These are phyloP conservation scores for Bolinopsis microptera DNA, from an alignment of 37 sponge, comb jelly and placozoan species.

Conservation along the genomic window DNA sequence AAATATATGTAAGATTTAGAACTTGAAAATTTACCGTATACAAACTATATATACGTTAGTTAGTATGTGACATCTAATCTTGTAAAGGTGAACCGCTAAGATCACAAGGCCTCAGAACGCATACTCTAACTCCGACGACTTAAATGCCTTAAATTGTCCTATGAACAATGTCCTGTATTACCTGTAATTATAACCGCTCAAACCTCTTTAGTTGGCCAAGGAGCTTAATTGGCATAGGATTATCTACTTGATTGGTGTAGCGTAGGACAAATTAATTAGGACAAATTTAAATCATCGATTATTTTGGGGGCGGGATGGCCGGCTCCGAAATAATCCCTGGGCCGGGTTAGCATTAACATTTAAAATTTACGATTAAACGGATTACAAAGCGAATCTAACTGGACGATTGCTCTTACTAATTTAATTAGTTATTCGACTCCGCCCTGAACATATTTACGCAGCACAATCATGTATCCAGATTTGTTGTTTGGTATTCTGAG, in stretches of 20 bases:
- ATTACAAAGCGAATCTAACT: not conserved
- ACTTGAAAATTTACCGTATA: not conserved
- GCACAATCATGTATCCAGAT: no score
- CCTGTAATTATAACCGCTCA: not conserved
- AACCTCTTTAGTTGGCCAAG: not conserved
- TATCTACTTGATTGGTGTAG: not conserved
- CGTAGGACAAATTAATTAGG: not conserved
- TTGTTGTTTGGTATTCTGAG: no score
- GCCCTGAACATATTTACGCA: no score
- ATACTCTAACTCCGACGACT: not conserved
- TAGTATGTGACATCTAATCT: not conserved
- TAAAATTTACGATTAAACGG: no score
- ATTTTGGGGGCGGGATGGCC: not conserved
- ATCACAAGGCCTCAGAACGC: not conserved
- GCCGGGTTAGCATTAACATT: no score
- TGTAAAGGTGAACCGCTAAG: not conserved
- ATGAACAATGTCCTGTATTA: not conserved
- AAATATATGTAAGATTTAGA: not conserved
- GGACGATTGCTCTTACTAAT: not conserved
- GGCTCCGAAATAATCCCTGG: not conserved
- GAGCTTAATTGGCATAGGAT: not conserved
- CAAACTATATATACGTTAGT: not conserved
- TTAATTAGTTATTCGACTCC: not conserved
- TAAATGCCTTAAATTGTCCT: not conserved
- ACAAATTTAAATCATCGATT: no score